phyloP scores from a whole-genome alignment of 2,797 vertebrate species.

The Taenioides sp. region DNA sequence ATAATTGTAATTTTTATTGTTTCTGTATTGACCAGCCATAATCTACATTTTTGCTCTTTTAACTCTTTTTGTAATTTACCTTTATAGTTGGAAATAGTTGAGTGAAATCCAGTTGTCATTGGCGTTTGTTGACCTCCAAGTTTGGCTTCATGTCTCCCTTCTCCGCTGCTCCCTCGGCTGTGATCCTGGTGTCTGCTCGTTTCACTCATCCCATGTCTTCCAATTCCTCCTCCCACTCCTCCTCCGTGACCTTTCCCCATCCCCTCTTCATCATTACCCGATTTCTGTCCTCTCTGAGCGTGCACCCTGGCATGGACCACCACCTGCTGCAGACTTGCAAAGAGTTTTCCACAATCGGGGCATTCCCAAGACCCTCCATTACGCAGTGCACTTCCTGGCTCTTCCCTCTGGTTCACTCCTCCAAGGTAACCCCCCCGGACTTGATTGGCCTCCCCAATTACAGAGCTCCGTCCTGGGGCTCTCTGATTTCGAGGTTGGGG shows the following conservation, averaged over 20 bases:
- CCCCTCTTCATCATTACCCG: conserved; percentile 66
- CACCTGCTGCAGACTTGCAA: conserved; percentile 81
- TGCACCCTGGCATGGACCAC: conserved; percentile 81
- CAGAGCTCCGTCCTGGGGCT: conserved; percentile 58
- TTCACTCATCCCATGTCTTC: conserved; percentile 32
- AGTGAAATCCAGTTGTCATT: conserved; percentile 67
- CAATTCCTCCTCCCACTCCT: conserved; percentile 56
- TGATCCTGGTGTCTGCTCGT: conserved; percentile 51
- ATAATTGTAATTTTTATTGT: no score
- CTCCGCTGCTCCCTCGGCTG: conserved; percentile 43
- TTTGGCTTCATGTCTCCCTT: conserved; percentile 58
- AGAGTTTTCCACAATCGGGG: conserved; percentile 81
- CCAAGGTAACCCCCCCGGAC: conserved; percentile 75
- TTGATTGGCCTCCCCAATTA: conserved; percentile 73
- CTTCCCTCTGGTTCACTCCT: conserved; percentile 69
- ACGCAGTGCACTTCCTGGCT: conserved; percentile 31
- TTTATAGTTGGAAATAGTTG: conserved; percentile 73
- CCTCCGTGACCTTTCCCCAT: conserved; percentile 56
- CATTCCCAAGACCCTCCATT: conserved; percentile 79
- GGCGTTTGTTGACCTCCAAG: conserved; percentile 58
- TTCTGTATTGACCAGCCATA: no score
- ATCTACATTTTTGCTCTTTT: no score
- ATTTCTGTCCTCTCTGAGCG: conserved; percentile 69
- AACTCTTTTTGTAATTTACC: conserved; percentile 52
- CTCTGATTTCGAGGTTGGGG: conserved; percentile 64